Conservation (phyloP, 2,888 invertebrate genomes). For the Nephrotoma flavescens region DNA sequence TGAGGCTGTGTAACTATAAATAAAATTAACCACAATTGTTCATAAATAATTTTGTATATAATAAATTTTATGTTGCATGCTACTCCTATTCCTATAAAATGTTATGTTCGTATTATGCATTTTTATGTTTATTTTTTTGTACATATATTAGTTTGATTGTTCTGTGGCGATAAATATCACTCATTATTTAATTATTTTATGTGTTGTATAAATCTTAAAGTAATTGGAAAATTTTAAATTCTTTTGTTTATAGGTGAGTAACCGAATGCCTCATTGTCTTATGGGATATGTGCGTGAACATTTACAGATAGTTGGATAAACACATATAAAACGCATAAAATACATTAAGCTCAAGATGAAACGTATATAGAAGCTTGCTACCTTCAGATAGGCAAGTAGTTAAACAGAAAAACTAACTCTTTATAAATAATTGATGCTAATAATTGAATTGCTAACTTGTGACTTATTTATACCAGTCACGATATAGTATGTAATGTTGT, state of each 20-base stretch:
- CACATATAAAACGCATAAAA: neutral
- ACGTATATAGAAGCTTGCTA: neutral
- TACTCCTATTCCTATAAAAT: neutral
- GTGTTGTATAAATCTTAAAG: neutral
- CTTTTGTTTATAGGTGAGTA: neutral
- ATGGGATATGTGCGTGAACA: neutral
- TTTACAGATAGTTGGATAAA: neutral
- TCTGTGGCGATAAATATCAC: neutral
- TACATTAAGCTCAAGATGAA: neutral
- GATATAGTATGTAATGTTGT: too few relatives aligned
- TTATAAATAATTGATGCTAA: too few relatives aligned
- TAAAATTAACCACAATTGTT: neutral
- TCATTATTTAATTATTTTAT: neutral
- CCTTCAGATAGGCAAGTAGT: neutral
- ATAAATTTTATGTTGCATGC: neutral
- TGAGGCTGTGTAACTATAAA: neutral
- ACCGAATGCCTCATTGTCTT: neutral
- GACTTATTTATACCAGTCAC: too few relatives aligned
- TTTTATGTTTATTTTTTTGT: neutral
- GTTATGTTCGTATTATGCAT: neutral
- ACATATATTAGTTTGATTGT: neutral
- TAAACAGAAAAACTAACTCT: neutral
- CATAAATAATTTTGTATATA: neutral
- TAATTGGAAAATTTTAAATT: neutral
- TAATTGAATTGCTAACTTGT: too few relatives aligned